Percentiles rank a stretch among this genome's conserved stretches.
Conservation (phyloP, 2,888 invertebrate species). For the Dynastes maya region DNA sequence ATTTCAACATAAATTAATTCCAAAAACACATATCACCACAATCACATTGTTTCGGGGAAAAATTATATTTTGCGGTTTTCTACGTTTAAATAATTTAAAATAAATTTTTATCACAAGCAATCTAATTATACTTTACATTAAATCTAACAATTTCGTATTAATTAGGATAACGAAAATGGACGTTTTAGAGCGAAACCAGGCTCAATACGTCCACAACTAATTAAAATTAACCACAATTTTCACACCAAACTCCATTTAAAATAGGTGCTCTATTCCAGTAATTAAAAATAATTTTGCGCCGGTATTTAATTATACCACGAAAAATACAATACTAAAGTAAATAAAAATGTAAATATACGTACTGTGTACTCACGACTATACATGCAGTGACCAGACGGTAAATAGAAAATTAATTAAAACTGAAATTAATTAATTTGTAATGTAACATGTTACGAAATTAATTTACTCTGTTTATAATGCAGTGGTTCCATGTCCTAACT, state of each 20-base stretch:
- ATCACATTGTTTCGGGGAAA: no score
- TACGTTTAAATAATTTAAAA: neutral
- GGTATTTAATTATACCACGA: conserved; percentile 20
- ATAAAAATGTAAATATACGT: conserved; percentile 37
- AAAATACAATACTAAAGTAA: conserved; percentile 33
- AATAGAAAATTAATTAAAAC: conserved; percentile 61
- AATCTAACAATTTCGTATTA: no score
- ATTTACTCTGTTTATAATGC: conserved; percentile 25
- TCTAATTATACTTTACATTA: no score
- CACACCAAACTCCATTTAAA: conserved; percentile 23
- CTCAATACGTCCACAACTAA: neutral
- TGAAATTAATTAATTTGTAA: conserved; percentile 62
- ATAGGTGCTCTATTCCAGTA: conserved; percentile 34
- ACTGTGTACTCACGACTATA: neutral
- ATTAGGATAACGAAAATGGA: no score
- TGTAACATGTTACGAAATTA: conserved; percentile 55
- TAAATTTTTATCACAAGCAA: neutral
- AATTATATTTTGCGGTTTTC: no score
- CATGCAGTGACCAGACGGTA: conserved; percentile 56
- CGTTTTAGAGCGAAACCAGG: no score
- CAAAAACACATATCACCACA: no score
- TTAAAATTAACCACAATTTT: conserved; percentile 36
- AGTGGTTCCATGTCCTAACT: neutral
- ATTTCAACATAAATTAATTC: no score
- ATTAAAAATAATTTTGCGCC: conserved; percentile 40